Evolutionary conservation across 2,113 vertebrate genomes (phyloP).

Genomic region (Abramis brama): DNA sequence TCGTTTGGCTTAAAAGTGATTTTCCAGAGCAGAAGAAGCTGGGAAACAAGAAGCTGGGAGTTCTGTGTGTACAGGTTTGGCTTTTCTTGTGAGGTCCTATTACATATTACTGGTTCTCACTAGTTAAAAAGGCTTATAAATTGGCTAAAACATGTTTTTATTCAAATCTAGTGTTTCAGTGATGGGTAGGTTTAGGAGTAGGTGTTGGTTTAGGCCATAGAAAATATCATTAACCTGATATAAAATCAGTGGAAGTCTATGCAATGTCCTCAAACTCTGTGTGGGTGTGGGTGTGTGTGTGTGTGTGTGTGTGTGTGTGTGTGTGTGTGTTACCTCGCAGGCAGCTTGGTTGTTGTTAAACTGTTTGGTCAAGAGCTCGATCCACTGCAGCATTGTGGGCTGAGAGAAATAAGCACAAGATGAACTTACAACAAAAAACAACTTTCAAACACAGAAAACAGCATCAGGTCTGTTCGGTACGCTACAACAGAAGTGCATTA

Average conservation of each 20-base stretch:
- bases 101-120: too few relatives aligned
- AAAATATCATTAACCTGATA: too few relatives aligned
- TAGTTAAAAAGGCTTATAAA: too few relatives aligned
- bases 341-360: slow-evolving; percentile 99
- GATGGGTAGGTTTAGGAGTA: too few relatives aligned
- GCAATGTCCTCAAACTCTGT: too few relatives aligned
- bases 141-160: too few relatives aligned
- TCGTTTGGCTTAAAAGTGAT: neutral
- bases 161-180: too few relatives aligned
- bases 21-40: neutral
- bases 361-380: slow-evolving; percentile 97
- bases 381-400: slow-evolving; percentile 99
- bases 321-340: slow-evolving; percentile 83
- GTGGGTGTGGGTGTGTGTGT: too few relatives aligned
- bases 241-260: too few relatives aligned
- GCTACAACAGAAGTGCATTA: neutral
- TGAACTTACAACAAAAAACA: neutral
- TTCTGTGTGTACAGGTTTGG: too few relatives aligned
- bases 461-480: neutral
- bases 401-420: slow-evolving; percentile 57
- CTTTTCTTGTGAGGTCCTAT: too few relatives aligned
- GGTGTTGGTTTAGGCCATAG: too few relatives aligned
- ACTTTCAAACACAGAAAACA: neutral
- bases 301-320: neutral
- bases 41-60: neutral